phyloP scores from a whole-genome alignment of 2,797 vertebrate species.

The Sebastes vulpes region DNA sequence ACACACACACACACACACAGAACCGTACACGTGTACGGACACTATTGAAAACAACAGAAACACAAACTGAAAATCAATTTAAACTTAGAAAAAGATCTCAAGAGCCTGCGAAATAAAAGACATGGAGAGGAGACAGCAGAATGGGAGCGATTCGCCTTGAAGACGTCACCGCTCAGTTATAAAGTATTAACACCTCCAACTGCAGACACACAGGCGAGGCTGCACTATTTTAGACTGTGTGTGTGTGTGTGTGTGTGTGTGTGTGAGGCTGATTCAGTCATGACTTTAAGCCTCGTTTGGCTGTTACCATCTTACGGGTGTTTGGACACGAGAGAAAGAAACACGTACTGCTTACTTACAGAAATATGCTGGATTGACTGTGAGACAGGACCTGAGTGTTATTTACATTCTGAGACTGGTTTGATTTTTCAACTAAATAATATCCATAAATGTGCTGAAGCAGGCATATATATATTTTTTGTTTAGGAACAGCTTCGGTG shows the following conservation, averaged over 20 bases:
- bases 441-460: background rate
- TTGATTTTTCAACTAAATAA: background rate
- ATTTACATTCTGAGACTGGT: background rate
- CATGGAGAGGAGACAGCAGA: background rate
- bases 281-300: background rate
- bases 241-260: background rate
- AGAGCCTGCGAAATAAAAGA: background rate
- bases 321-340: background rate
- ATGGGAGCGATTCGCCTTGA: background rate
- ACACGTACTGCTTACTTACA: background rate
- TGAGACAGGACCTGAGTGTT: background rate
- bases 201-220: background rate
- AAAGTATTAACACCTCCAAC: conserved; percentile 18
- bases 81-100: background rate
- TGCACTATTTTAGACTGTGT: background rate
- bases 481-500: background rate
- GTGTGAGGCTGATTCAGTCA: conserved; percentile 1
- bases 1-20: conserved; percentile 6
- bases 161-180: conserved; percentile 6
- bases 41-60: conserved; percentile 22
- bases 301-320: background rate
- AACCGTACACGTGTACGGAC: background rate
- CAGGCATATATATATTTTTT: background rate
- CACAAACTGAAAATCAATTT: conserved; percentile 22
- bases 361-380: background rate